Base-by-base conservation (phyloP, 2,888 invertebrate species). In the Drosophila subsilvestris region DNA sequence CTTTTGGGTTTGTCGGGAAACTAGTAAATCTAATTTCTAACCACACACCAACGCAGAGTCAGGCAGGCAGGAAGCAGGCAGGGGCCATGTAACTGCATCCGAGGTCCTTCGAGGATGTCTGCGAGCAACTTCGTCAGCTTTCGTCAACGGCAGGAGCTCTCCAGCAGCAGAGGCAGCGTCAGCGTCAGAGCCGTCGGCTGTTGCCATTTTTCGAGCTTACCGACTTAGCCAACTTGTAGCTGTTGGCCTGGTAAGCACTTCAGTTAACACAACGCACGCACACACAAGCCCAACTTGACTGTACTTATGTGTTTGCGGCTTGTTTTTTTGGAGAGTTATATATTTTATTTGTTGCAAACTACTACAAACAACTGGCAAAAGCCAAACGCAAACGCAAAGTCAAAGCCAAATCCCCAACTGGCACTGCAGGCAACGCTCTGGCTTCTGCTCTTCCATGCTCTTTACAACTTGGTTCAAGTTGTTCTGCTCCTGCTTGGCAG, bases 1-100 rank as follows among this genome's bases (percentile, higher is more conserved):
- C 67, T 69, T 70, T 78, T 55, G 78, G 65, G 63, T 51, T 44
- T 77, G 70, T 57, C 70, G 68, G 55, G 61, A 75, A 80, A 75
- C 75, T 77, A 83, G 88, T 75, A 88, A 83, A 88, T 88, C 86
- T 88, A 83, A 83, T 83, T 83, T 83, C 80, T 69, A 86, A 74
- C 88, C 88, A 51, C 86, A 79, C 71, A 65, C 72, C 50, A 37
- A 61, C 42, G 49, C 50, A 32, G 18, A 18, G 20, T 43, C 32
- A 14, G n/a, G 43, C 29, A 29, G 32, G 4, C 32, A 32, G 22
- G 25, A 9, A 14, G 45, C 32, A 14, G 18, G 48, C 43, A 45
- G 69, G 53, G 69, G 74, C 65, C 60, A 76, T 82, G 86, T 76
- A 82, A 79, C 77, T 79, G 76, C 74, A 82, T 62, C 78, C 57